Percentiles rank a stretch among this genome's conserved stretches.
These are phyloP conservation scores for Paedocypris sp. DNA, from an alignment of 2,113 vertebrate genomes.

Conservation along the genomic window DNA sequence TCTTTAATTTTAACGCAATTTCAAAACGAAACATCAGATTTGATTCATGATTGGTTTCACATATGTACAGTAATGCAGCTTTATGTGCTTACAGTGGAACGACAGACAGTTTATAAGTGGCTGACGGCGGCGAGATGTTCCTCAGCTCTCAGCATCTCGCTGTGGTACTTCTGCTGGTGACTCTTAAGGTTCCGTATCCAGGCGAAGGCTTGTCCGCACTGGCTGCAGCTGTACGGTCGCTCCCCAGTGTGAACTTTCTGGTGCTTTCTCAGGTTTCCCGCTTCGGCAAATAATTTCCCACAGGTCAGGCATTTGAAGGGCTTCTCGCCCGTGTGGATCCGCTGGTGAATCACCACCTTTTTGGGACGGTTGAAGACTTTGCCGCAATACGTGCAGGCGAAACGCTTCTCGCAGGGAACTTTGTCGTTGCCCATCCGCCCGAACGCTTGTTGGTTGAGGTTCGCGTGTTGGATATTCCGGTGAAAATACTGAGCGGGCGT, in stretches of 20 bases:
- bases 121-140: constrained; percentile 17
- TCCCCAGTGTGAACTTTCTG: constrained; percentile 59
- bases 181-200: constrained; percentile 61
- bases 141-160: constrained; percentile 31
- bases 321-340: constrained; percentile 58
- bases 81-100: no score
- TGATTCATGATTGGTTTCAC: no score
- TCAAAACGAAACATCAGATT: no score
- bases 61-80: no score
- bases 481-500: constrained; percentile 5
- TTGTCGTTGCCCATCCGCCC: constrained; percentile 11
- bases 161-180: constrained; percentile 55
- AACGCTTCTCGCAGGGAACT: constrained; percentile 48
- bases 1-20: no score
- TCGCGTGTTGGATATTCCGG: constrained; percentile 1
- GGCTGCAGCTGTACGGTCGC: constrained; percentile 50
- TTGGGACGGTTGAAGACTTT: constrained; percentile 61
- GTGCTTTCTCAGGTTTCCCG: constrained; percentile 59
- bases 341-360: constrained; percentile 63
- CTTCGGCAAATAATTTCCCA: constrained; percentile 57
- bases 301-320: constrained; percentile 58
- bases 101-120: no score
- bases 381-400: constrained; percentile 56
- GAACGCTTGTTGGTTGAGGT: constrained; percentile 11
- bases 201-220: constrained; percentile 53